phyloP scores from a whole-genome alignment of 2,888 invertebrate genomes.

The Ectemnius continuus region DNA sequence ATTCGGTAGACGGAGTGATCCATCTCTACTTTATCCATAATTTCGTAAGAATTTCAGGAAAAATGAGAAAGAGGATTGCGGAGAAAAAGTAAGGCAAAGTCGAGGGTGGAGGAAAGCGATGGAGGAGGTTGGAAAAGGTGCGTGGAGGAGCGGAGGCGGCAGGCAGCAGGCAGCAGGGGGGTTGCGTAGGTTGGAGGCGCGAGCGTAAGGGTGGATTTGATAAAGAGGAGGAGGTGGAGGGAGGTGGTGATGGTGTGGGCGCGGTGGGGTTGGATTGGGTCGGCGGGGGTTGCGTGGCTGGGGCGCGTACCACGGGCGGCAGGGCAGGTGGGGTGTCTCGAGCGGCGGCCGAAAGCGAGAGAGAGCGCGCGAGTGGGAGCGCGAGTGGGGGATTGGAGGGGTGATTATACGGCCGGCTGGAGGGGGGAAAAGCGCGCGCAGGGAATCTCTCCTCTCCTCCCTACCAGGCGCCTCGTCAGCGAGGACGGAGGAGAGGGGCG shows the following conservation, averaged over 20 bases:
- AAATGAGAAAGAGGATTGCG: too few relatives aligned
- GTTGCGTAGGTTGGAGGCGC: conserved; percentile 26
- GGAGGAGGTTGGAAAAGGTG: not conserved
- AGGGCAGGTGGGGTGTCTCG: conserved; percentile 1
- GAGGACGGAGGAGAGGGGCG: conserved; percentile 60
- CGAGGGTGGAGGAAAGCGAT: conserved; percentile 1
- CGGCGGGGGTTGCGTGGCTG: conserved; percentile 28
- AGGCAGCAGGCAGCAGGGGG: too few relatives aligned
- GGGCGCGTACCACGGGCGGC: conserved; percentile 13
- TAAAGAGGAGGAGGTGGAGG: too few relatives aligned
- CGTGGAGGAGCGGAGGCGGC: conserved; percentile 8
- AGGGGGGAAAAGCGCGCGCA: conserved; percentile 56
- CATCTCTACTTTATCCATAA: too few relatives aligned
- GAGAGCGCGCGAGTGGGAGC: not conserved
- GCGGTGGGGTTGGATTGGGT: conserved; percentile 15
- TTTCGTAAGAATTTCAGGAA: too few relatives aligned
- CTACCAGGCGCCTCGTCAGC: conserved; percentile 46
- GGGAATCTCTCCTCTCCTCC: conserved; percentile 53
- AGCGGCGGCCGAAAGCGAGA: conserved; percentile 5
- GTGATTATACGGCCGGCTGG: conserved; percentile 9
- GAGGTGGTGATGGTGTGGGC: conserved; percentile 14
- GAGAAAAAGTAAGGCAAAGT: not conserved
- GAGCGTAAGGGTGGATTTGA: conserved; percentile 43
- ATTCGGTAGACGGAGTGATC: too few relatives aligned
- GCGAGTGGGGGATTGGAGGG: not conserved